A percentile compares a stretch with the other conserved stretches of the same genome.
Evolutionary conservation across 2,888 invertebrate genomes (phyloP).

Genomic region (Norana najaformis): DNA sequence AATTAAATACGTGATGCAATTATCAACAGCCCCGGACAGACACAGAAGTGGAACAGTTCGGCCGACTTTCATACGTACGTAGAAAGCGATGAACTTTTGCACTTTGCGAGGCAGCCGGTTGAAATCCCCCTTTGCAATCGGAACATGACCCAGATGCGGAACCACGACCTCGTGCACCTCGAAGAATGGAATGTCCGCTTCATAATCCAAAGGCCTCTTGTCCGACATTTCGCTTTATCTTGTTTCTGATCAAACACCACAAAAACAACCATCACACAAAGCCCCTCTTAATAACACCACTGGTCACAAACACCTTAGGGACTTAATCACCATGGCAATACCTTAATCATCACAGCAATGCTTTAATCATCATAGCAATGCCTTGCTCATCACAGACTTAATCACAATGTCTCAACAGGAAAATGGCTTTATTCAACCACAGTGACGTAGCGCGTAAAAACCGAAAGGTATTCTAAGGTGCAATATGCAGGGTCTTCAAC

Average conservation of each 20-base stretch:
- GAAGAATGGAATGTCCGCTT: conserved; percentile 41
- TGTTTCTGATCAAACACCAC: neutral
- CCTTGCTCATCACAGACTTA: too few relatives aligned
- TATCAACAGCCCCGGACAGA: neutral
- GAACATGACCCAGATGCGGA: conserved; percentile 62
- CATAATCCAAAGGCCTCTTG: neutral
- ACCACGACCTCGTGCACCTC: conserved; percentile 63
- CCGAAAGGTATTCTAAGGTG: too few relatives aligned
- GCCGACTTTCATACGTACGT: conserved; percentile 50
- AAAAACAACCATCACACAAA: too few relatives aligned
- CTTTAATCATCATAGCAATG: too few relatives aligned
- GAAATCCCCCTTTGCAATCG: conserved; percentile 64
- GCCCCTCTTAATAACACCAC: too few relatives aligned
- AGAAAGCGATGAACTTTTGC: conserved; percentile 62
- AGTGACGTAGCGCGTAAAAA: too few relatives aligned
- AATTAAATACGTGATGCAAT: neutral
- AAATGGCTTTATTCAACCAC: too few relatives aligned
- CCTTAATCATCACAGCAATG: neutral
- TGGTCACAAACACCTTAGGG: too few relatives aligned
- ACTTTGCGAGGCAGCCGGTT: conserved; percentile 60
- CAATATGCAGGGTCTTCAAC: too few relatives aligned
- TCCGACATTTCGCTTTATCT: neutral
- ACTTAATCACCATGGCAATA: neutral
- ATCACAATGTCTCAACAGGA: too few relatives aligned
- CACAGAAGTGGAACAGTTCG: too few relatives aligned